Percentiles rank a stretch among this genome's conserved stretches.
phyloP scores from a whole-genome alignment of 2,888 invertebrate genomes.

The Merodon equestris region DNA sequence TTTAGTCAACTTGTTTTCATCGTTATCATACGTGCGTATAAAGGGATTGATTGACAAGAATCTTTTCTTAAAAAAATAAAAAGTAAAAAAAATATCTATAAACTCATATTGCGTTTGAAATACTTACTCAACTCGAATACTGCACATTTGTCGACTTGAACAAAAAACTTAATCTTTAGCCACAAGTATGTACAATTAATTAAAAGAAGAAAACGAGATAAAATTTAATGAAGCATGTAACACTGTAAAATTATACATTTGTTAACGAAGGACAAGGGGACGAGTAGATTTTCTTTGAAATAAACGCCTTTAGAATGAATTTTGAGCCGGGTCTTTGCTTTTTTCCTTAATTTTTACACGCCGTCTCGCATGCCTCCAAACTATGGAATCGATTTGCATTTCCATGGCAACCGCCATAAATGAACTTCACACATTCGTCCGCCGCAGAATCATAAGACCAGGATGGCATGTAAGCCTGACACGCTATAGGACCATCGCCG shows the following conservation, averaged over 20 bases:
- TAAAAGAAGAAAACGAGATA: constrained; percentile 15
- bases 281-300: constrained; percentile 23
- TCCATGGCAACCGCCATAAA: constrained; percentile 87
- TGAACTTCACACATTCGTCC: constrained; percentile 85
- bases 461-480: constrained; percentile 81
- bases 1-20: constrained; percentile 14
- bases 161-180: constrained; percentile 28
- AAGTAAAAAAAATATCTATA: constrained; percentile 24
- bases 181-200: constrained; percentile 12
- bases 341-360: constrained; percentile 76
- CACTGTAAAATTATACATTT: constrained; percentile 64
- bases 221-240: constrained; percentile 63
- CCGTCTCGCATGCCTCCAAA: constrained; percentile 82
- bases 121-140: constrained; percentile 24
- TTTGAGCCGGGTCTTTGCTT: not conserved
- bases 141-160: constrained; percentile 37
- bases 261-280: not conserved
- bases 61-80: constrained; percentile 5
- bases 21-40: constrained; percentile 6
- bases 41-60: constrained; percentile 6
- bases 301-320: constrained; percentile 40
- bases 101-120: constrained; percentile 14
- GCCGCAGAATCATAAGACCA: constrained; percentile 85
- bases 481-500: constrained; percentile 31
- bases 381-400: constrained; percentile 88